These are phyloP conservation scores for Caranx melampygus DNA, from an alignment of 2,113 vertebrate species.

Conservation along the genomic window DNA sequence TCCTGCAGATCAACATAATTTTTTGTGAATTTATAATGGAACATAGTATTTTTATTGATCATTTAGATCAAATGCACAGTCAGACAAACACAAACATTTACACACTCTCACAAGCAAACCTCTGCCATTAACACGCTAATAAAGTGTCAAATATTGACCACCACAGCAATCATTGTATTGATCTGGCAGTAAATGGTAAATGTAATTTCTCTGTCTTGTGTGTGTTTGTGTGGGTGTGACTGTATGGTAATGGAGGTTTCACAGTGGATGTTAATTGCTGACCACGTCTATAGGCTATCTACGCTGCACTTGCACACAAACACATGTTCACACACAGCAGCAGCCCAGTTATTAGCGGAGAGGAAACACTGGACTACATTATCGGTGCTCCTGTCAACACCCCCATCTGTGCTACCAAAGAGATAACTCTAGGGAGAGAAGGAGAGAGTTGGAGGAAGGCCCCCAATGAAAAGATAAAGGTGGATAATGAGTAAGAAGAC, in stretches of 20 bases:
- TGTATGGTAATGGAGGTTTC: constrained; percentile 30
- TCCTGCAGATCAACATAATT: not conserved
- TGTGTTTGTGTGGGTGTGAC: constrained; percentile 8
- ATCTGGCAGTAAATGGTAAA: constrained; percentile 45
- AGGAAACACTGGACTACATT: constrained; percentile 48
- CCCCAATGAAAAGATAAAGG: constrained; percentile 18
- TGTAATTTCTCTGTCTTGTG: constrained; percentile 42
- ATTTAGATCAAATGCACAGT: constrained; percentile 10
- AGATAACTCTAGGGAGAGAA: constrained; percentile 28
- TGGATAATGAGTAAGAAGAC: constrained; percentile 13
- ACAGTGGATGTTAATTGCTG: constrained; percentile 22
- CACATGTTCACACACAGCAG: constrained; percentile 10
- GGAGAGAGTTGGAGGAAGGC: constrained; percentile 3
- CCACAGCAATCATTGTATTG: constrained; percentile 44
- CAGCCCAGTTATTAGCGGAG: constrained; percentile 48
- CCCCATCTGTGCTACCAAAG: constrained; percentile 15
- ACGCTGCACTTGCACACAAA: constrained; percentile 19
- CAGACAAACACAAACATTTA: constrained; percentile 22
- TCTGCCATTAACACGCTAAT: constrained; percentile 46
- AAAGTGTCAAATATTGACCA: constrained; percentile 63
- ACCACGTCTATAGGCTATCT: constrained; percentile 48
- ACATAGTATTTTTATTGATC: constrained; percentile 5
- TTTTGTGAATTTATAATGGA: not conserved
- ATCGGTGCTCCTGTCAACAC: constrained; percentile 56
- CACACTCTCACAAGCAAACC: constrained; percentile 23